A percentile compares a stretch with the other conserved stretches of the same genome.
These are phyloP conservation scores for Eira barbara DNA, from an alignment of 2,113 vertebrate genomes.

Conservation along the genomic window DNA sequence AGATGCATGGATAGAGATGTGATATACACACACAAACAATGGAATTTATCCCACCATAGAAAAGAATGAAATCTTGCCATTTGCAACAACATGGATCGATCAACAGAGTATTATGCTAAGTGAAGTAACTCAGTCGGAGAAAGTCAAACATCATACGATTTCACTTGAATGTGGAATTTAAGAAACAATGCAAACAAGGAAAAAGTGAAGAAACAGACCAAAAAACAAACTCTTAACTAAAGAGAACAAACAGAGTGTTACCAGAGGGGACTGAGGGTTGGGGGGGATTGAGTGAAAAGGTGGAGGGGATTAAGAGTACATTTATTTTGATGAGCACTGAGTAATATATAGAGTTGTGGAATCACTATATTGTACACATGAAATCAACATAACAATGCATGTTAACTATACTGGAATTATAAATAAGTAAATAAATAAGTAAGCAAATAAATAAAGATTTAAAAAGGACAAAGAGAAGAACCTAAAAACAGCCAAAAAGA, in stretches of 20 bases:
- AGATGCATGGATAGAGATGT: not conserved
- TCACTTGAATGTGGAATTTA: not conserved
- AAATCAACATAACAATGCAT: not conserved
- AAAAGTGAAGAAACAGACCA: not conserved
- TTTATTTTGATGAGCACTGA: not conserved
- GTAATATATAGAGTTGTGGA: not conserved
- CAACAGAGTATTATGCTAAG: not conserved
- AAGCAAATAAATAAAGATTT: too few species aligned
- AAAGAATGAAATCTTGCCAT: not conserved
- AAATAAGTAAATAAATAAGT: not conserved
- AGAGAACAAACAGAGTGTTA: not conserved
- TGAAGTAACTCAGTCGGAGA: not conserved
- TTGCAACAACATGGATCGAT: not conserved
- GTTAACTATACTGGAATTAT: not conserved
- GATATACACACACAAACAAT: not conserved
- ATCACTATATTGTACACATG: not conserved
- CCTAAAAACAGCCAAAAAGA: not conserved
- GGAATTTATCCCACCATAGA: not conserved
- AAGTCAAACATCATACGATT: not conserved
- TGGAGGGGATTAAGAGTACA: not conserved
- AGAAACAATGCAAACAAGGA: not conserved
- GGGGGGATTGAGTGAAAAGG: not conserved
- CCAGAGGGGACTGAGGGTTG: not conserved
- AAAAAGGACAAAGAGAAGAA: not conserved
- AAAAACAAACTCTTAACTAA: not conserved